Evolutionary conservation across 2,113 vertebrate genomes (phyloP).

Genomic region (Pipa parva): DNA sequence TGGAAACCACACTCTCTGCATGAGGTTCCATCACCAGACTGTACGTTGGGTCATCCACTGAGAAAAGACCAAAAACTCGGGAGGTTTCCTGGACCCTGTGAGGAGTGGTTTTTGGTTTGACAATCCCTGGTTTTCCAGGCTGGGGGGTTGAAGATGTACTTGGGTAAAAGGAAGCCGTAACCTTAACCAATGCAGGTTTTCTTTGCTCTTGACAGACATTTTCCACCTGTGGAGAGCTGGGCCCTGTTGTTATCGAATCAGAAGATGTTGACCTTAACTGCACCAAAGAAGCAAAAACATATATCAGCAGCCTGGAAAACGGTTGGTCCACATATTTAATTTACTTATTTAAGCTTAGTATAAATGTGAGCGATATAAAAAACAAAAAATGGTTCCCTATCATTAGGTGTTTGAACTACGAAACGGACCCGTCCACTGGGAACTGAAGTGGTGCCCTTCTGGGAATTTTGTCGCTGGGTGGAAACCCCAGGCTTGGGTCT

Average conservation of each 20-base stretch:
- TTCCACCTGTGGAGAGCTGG: conserved; percentile 16
- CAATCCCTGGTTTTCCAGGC: neutral
- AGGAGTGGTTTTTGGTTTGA: neutral
- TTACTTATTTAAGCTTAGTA: too few species aligned
- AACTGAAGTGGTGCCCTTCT: conserved; percentile 1
- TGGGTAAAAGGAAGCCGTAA: conserved; percentile 35
- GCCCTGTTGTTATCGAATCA: conserved; percentile 4
- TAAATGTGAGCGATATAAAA: too few species aligned
- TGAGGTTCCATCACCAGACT: conserved; percentile 37
- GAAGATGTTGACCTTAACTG: conserved; percentile 23
- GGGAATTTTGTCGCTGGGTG: conserved; percentile 30
- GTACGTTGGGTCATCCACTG: conserved; percentile 15
- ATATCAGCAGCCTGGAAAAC: neutral
- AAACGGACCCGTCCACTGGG: conserved; percentile 16
- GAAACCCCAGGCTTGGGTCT: conserved; percentile 28
- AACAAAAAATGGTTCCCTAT: too few species aligned
- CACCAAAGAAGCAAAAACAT: neutral
- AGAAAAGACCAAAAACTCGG: neutral
- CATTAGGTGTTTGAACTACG: too few species aligned
- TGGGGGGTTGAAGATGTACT: conserved; percentile 20
- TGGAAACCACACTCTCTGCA: conserved; percentile 10
- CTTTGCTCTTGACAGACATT: conserved; percentile 13
- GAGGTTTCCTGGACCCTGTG: neutral
- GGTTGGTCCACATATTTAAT: too few species aligned
- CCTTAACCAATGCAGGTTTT: conserved; percentile 28